These are phyloP conservation scores for Cryptoblepharus egeriae DNA, from an alignment of 2,797 vertebrate genomes.

Conservation along the genomic window DNA sequence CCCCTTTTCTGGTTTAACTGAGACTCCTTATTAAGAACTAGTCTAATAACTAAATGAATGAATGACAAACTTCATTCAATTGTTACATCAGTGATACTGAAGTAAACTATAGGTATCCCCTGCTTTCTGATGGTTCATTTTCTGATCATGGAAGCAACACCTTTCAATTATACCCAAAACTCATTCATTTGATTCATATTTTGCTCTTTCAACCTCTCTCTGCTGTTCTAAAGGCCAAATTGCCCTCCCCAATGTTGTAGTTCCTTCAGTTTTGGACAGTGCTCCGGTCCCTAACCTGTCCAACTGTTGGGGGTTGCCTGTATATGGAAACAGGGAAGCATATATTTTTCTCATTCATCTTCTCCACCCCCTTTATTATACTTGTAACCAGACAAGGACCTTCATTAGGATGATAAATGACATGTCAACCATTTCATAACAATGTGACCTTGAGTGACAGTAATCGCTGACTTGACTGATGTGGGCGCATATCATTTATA, in stretches of 20 bases:
- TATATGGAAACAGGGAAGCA: background rate
- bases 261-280: too few relatives aligned
- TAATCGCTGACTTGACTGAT: conserved; percentile 16
- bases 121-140: too few relatives aligned
- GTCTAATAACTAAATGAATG: conserved; percentile 44
- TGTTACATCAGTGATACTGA: conserved; percentile 39
- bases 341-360: background rate
- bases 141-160: too few relatives aligned
- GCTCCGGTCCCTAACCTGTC: too few relatives aligned
- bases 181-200: too few relatives aligned
- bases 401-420: conserved; percentile 8
- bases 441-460: conserved; percentile 25
- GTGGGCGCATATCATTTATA: conserved; percentile 6
- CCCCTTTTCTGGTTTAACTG: conserved; percentile 33
- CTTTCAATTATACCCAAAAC: too few relatives aligned
- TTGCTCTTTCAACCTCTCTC: too few relatives aligned
- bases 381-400: conserved; percentile 35
- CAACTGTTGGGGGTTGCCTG: too few relatives aligned
- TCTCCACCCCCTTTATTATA: background rate
- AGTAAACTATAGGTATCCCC: too few relatives aligned
- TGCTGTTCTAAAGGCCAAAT: too few relatives aligned
- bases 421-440: conserved; percentile 18
- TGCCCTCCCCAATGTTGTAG: too few relatives aligned
- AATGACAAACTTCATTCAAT: conserved; percentile 43
- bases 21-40: conserved; percentile 48